Evolutionary conservation across 2,888 invertebrate genomes (phyloP).

Genomic region (Uropetala carovei): DNA sequence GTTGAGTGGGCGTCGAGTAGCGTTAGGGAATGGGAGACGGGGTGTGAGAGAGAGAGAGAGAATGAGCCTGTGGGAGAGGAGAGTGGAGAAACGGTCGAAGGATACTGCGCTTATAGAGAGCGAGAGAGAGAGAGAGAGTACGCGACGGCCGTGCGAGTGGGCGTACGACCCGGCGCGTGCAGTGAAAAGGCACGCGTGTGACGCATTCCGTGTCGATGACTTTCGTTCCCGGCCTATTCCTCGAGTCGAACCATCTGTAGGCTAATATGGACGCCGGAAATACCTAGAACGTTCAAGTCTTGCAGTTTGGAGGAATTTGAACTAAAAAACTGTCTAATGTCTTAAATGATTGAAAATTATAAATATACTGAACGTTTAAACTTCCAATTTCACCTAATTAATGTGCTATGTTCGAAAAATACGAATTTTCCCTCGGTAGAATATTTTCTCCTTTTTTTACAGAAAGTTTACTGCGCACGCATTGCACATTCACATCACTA

Average conservation of each 20-base stretch:
- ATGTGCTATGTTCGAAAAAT: too few species aligned
- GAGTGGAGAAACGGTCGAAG: background rate
- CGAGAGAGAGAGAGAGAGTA: background rate
- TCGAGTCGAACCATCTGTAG: background rate
- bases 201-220: slow-evolving; percentile 49
- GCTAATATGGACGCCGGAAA: background rate
- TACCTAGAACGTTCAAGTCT: background rate
- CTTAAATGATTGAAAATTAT: too few species aligned
- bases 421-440: too few species aligned
- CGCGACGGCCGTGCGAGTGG: background rate
- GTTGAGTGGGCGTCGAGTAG: slow-evolving; percentile 38
- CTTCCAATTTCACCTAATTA: too few species aligned
- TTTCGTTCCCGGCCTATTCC: background rate
- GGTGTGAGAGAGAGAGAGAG: background rate
- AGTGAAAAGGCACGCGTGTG: slow-evolving; percentile 36
- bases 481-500: too few species aligned
- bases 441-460: too few species aligned
- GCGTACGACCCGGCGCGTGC: slow-evolving; percentile 47
- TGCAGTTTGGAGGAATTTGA: too few species aligned
- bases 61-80: background rate
- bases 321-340: too few species aligned
- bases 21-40: slow-evolving; percentile 11
- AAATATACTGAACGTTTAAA: too few species aligned
- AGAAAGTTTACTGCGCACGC: too few species aligned
- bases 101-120: background rate